Evolutionary conservation across 2,888 invertebrate genomes (phyloP).

Genomic region (Heteropelma amictum): DNA sequence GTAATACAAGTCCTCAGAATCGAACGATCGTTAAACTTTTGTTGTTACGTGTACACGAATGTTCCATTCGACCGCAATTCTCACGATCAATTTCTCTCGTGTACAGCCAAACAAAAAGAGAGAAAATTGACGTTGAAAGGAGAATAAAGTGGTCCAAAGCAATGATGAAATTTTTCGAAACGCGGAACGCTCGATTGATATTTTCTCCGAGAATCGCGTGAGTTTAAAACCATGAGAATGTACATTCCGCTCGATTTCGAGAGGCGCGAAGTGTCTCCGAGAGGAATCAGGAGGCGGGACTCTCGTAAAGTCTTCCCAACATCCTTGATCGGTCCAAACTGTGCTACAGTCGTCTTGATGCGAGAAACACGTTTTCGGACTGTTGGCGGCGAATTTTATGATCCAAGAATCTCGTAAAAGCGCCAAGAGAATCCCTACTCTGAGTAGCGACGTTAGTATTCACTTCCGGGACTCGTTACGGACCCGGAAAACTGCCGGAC

Average conservation of each 20-base stretch:
- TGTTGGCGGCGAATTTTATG: constrained; percentile 1
- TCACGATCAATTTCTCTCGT: not conserved
- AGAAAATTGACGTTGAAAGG: not conserved
- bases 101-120: not conserved
- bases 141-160: not conserved
- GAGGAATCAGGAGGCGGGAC: not conserved
- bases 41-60: too few relatives aligned
- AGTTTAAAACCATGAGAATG: not conserved
- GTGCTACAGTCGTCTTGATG: not conserved
- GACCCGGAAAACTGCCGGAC: not conserved
- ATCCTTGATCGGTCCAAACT: not conserved
- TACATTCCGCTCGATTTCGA: not conserved
- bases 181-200: not conserved
- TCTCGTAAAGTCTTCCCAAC: not conserved
- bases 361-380: not conserved
- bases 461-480: constrained; percentile 19
- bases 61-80: not conserved
- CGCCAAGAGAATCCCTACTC: not conserved
- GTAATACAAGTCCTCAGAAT: too few relatives aligned
- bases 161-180: constrained; percentile 2
- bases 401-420: constrained; percentile 13
- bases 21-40: too few relatives aligned
- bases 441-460: not conserved
- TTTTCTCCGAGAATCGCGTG: not conserved
- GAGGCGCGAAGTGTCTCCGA: not conserved